Evolutionary conservation across 2,888 invertebrate species (phyloP), one percentile per base, ranked within the genome.

Genomic region (Noctua pronuba): DNA sequence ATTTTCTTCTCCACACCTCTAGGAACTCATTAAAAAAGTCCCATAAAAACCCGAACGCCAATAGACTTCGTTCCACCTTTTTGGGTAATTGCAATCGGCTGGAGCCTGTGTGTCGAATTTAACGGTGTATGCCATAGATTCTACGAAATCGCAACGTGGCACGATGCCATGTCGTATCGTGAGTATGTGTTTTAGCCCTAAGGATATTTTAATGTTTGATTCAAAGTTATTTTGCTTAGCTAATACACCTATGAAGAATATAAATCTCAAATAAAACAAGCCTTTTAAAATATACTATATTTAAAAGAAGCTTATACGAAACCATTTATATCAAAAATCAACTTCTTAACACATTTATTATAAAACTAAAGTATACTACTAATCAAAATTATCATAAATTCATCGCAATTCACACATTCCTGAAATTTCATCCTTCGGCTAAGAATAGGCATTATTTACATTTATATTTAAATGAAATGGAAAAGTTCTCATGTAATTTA

Each of bases 291-390:
- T 82, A 85, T 78, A 91, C 90, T 93, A 92, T 91, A 91, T 92
- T 92, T 92, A 91, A 90, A 93, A 85, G 92, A 93, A 94, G 91
- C 95, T 95, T 95, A 94, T 90, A 93, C 88, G 87, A 81, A 78
- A 78, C 46, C 79, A 49, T 65, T 77, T 62, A 83, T 93, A 94
- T 94, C 92, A 94, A 86, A 91, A 89, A 88, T 90, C 92, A 92
- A 49, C 7, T 21, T 2, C 49, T 21, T 49, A 72, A 93, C 90
- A 92, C 77, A 82, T 85, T 21, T 87, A 91, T 86, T 91, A 93
- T 84, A 93, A 95, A 95, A 94, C 92, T 93, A 93, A 73, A 92
- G 94, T 95, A 95, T 91, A 67, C 13, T 46, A 83, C 90, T 91
- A 92, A 83, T 94, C 93, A 94, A 95, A 95, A 93, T 77, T 77